Base-by-base conservation (phyloP, 2,888 invertebrate species). In the Leptopilina syphax region DNA sequence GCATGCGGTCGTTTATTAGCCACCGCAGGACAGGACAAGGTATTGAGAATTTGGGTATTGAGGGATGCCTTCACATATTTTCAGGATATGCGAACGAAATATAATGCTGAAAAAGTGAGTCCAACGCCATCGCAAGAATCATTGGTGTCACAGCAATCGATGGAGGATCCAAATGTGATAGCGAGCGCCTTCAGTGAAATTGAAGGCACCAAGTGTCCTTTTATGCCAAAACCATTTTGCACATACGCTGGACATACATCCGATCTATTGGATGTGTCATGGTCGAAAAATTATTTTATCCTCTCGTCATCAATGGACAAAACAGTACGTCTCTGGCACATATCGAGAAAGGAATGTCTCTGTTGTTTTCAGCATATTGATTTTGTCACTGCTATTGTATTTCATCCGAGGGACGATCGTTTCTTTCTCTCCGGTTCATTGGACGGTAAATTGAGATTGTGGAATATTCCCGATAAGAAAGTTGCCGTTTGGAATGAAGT, bases 391-490 rank as follows among this genome's bases (percentile, higher is more conserved):
- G 98, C 99, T 0, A 99, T 99, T 87, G 99, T 98, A 78, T 99
- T 99, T 92, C 98, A 99, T 93, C 99, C 99, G 1, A 94, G 96
- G 79, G 97, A 97, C 88, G 97, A 97, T 91, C 93, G 97, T 44
- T 96, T 99, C 92, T 99, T 99, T 92, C 93, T 99, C 57, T 99
- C 98, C 81, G 99, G 99, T 18, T 98, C 98, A 27, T 93, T 99
- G 70, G 99, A 99, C 92, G 99, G 99, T 1, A 99, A 99, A 92
- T 93, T 99, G 76, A 94, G 99, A n/a, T 93, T 99, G 8, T 99
- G 99, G 99, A 98, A 99, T 92, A 99, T 99, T 90, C 99, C 99
- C 0, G 99, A 99, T 91, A 99, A 99, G 92, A 98, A 98, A 93
- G 99, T 99, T 8, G 98, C 98, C 0, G 95, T 98, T 8, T 99